Conservation (phyloP, 2,797 vertebrate species). For the Hydrocynus forskahlii region DNA sequence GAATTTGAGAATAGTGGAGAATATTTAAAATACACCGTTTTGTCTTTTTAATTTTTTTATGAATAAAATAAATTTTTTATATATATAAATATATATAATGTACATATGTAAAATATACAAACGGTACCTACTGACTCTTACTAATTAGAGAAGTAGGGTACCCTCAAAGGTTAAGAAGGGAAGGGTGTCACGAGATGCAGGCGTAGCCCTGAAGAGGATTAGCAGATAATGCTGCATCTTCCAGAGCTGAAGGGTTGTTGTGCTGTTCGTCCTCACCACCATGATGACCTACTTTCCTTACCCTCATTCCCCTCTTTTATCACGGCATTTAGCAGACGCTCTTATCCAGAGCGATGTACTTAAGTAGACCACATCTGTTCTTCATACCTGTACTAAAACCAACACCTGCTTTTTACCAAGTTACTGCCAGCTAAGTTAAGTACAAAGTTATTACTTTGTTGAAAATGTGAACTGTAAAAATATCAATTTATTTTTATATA, state of each 20-base stretch:
- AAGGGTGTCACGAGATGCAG: neutral
- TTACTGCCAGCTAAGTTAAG: too few relatives aligned
- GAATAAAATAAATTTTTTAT: too few relatives aligned
- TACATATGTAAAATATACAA: too few relatives aligned
- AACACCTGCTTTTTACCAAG: too few relatives aligned
- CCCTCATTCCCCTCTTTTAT: neutral
- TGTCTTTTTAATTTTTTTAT: constrained; percentile 1
- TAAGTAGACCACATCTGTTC: too few relatives aligned
- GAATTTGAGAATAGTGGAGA: neutral
- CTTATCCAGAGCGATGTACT: too few relatives aligned
- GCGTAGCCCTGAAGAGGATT: neutral
- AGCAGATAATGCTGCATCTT: constrained; percentile 1
- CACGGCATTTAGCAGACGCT: too few relatives aligned
- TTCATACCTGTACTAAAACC: too few relatives aligned
- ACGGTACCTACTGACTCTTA: neutral
- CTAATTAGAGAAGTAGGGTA: neutral
- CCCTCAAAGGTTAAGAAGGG: neutral
- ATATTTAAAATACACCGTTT: neutral
- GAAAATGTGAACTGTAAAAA: too few relatives aligned
- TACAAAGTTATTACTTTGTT: too few relatives aligned
- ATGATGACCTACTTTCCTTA: neutral
- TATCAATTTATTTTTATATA: too few relatives aligned
- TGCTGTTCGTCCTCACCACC: neutral
- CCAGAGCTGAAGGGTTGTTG: neutral
- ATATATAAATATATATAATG: too few relatives aligned